A percentile compares a stretch with the other conserved stretches of the same genome.
Conservation (phyloP, 2,888 invertebrate genomes). For the Lasioglossum zephyrum region DNA sequence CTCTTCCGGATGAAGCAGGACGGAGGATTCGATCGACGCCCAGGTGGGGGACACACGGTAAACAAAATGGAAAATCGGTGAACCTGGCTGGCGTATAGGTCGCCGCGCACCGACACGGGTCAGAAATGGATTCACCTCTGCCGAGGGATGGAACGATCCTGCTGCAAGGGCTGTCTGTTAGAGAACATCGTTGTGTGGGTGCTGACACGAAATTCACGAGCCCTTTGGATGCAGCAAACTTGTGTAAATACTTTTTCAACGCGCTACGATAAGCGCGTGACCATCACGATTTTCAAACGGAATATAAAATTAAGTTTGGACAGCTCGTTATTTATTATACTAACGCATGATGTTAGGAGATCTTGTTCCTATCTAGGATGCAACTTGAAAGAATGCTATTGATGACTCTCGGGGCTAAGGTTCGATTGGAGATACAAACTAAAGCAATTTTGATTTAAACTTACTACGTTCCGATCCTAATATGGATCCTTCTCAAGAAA, state of each 20-base stretch:
- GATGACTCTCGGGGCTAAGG: too few relatives aligned
- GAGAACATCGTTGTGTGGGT: neutral
- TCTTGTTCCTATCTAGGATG: neutral
- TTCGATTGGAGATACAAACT: too few relatives aligned
- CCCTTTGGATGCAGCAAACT: neutral
- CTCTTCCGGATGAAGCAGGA: constrained; percentile 6
- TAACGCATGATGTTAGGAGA: neutral
- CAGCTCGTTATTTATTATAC: neutral
- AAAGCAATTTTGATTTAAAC: too few relatives aligned
- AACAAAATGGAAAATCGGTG: constrained; percentile 68
- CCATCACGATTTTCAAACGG: neutral
- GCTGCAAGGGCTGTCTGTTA: neutral
- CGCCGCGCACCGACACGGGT: constrained; percentile 32
- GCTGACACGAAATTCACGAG: neutral
- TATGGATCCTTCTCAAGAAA: too few relatives aligned
- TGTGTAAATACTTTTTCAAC: neutral
- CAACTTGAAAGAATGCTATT: too few relatives aligned
- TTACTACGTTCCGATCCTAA: too few relatives aligned
- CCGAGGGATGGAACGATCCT: constrained; percentile 21
- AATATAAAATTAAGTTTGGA: neutral
- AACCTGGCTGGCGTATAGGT: constrained; percentile 25
- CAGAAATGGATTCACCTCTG: constrained; percentile 38
- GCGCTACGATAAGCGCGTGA: neutral
- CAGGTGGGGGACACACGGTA: constrained; percentile 26
- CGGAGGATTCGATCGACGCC: constrained; percentile 8